Evolutionary conservation across 2,113 vertebrate species (phyloP).

Genomic region (Pachyramphus minor): DNA sequence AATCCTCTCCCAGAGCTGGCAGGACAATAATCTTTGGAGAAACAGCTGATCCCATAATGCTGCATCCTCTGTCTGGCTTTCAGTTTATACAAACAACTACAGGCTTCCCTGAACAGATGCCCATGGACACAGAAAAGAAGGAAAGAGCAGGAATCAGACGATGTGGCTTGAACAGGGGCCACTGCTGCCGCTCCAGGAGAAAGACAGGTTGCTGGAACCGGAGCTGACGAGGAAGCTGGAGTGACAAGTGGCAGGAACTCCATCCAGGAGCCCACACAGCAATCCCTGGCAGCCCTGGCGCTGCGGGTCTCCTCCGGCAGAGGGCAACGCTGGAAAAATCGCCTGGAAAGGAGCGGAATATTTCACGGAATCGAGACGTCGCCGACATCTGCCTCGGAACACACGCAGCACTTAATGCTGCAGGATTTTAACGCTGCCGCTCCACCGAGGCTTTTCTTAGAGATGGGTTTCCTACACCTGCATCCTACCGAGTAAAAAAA

Average conservation of each 20-base stretch:
- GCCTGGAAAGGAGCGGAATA: neutral
- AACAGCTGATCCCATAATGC: neutral
- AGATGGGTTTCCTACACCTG: fast-evolving
- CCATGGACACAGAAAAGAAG: fast-evolving
- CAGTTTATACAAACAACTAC: neutral
- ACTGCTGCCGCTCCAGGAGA: neutral
- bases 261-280: neutral
- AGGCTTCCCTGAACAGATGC: neutral
- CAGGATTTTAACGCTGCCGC: neutral
- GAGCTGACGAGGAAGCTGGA: neutral
- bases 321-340: neutral
- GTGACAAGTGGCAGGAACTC: fast-evolving
- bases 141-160: neutral
- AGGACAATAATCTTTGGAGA: neutral
- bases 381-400: neutral
- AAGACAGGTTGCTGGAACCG: neutral
- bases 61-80: neutral
- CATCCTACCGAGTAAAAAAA: neutral
- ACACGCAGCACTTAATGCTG: fast-evolving
- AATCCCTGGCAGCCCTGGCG: neutral
- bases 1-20: neutral
- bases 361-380: neutral
- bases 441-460: neutral
- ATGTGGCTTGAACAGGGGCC: neutral
- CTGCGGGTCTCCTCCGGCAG: slow-evolving; percentile 8